Conservation (phyloP, 2,888 invertebrate species). For the Hylaea fasciaria region DNA sequence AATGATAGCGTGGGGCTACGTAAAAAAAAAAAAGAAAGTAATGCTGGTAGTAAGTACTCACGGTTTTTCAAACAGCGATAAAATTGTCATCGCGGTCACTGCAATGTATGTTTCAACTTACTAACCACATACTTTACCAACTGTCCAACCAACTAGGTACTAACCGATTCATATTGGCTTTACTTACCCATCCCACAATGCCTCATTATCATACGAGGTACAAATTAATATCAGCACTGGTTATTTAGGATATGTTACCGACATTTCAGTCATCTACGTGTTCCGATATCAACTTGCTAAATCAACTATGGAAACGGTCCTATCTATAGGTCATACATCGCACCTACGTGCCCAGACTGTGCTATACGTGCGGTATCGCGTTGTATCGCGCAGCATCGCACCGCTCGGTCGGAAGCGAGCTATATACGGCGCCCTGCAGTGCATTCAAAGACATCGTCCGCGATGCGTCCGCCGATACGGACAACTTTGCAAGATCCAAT, state of each 20-base stretch:
- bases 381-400: conserved; percentile 2
- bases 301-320: conserved; percentile 17
- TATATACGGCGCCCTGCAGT: conserved; percentile 23
- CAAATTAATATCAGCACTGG: background rate
- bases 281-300: conserved; percentile 21
- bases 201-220: too few relatives aligned
- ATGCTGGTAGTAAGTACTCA: too few relatives aligned
- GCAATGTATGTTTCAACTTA: too few relatives aligned
- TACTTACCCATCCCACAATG: too few relatives aligned
- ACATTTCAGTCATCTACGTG: conserved; percentile 3
- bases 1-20: too few relatives aligned
- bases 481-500: conserved; percentile 48
- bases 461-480: conserved; percentile 44
- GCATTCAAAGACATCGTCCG: conserved; percentile 44
- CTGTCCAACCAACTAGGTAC: too few relatives aligned
- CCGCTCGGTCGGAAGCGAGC: conserved; percentile 19
- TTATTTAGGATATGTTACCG: background rate
- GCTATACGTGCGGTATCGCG: conserved; percentile 4
- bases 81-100: too few relatives aligned
- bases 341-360: conserved; percentile 25
- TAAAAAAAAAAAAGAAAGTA: too few relatives aligned
- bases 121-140: too few relatives aligned
- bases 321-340: conserved; percentile 30
- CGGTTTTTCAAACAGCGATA: too few relatives aligned
- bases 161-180: too few relatives aligned